These are phyloP conservation scores for Brassicogethes aeneus DNA, from an alignment of 2,888 invertebrate species.

Conservation along the genomic window DNA sequence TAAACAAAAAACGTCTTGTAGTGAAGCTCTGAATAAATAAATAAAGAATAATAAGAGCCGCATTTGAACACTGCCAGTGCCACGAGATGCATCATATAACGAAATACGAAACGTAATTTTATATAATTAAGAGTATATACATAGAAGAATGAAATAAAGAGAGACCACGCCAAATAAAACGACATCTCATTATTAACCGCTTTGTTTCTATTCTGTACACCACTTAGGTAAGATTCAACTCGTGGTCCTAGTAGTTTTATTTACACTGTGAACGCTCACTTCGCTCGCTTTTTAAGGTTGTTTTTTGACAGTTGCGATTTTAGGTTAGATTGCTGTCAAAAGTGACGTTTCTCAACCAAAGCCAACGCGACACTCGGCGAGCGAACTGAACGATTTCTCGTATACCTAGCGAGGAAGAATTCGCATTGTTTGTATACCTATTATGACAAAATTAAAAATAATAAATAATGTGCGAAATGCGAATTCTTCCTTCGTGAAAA, in stretches of 20 bases:
- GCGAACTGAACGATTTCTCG: no score
- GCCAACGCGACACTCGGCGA: no score
- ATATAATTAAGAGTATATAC: slow-evolving; percentile 2
- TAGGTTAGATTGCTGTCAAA: no score
- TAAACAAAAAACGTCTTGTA: slow-evolving; percentile 27
- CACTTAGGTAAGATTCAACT: slow-evolving; percentile 10
- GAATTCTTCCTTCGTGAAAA: not conserved
- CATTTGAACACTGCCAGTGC: slow-evolving; percentile 13
- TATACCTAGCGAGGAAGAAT: no score
- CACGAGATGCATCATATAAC: slow-evolving; percentile 10
- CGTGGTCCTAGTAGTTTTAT: slow-evolving; percentile 8
- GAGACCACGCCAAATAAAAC: not conserved
- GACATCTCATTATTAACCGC: not conserved
- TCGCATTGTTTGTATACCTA: no score
- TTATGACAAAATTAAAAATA: slow-evolving; percentile 23
- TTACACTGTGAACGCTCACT: slow-evolving; percentile 1
- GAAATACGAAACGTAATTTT: slow-evolving; percentile 19
- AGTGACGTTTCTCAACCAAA: no score
- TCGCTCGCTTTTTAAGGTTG: no score
- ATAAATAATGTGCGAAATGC: not conserved
- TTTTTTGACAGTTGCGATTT: no score
- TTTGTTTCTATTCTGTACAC: not conserved
- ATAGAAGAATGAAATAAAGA: no score
- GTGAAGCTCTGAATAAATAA: slow-evolving; percentile 12
- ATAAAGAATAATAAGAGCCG: no score